Evolutionary conservation across 1,140 invertebrate species (phyloP).

Genomic region (Ephestia elutella): DNA sequence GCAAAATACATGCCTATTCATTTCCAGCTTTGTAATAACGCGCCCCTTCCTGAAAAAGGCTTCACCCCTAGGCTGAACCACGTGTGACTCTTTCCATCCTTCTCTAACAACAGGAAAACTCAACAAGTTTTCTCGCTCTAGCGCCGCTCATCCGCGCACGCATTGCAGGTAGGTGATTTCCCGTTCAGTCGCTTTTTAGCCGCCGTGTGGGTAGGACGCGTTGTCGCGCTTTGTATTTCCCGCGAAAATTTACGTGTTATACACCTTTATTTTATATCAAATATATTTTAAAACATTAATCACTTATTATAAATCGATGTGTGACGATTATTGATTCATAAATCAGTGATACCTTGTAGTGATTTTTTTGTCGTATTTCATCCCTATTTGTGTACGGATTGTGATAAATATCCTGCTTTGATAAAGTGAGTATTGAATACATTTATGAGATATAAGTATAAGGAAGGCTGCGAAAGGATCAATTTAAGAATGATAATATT

Average conservation of each 20-base stretch:
- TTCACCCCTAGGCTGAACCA: constrained; percentile 50
- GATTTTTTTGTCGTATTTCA: constrained; percentile 8
- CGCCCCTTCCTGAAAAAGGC: constrained; percentile 58
- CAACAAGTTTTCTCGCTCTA: constrained; percentile 31
- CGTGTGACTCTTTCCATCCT: constrained; percentile 45
- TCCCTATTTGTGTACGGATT: constrained; percentile 9
- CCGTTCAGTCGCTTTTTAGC: constrained; percentile 49
- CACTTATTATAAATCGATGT: constrained; percentile 28
- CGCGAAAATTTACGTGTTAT: constrained; percentile 63
- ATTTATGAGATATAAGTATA: not conserved
- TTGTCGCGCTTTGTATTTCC: constrained; percentile 36
- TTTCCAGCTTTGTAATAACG: constrained; percentile 58
- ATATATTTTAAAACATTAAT: constrained; percentile 2
- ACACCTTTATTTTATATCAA: constrained; percentile 13
- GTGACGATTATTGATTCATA: constrained; percentile 32
- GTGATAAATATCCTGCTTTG: constrained; percentile 8
- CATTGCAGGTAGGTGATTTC: constrained; percentile 59
- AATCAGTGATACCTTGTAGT: constrained; percentile 25
- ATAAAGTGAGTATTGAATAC: constrained; percentile 13
- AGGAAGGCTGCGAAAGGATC: not conserved
- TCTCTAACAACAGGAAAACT: constrained; percentile 12
- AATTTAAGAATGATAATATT: constrained; percentile 3
- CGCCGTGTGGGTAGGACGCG: constrained; percentile 42
- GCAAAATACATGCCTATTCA: constrained; percentile 55
- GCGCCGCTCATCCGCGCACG: constrained; percentile 59